These are phyloP conservation scores for Peromyscus maniculatus DNA, from an alignment of 2,113 vertebrate species.

Conservation along the genomic window DNA sequence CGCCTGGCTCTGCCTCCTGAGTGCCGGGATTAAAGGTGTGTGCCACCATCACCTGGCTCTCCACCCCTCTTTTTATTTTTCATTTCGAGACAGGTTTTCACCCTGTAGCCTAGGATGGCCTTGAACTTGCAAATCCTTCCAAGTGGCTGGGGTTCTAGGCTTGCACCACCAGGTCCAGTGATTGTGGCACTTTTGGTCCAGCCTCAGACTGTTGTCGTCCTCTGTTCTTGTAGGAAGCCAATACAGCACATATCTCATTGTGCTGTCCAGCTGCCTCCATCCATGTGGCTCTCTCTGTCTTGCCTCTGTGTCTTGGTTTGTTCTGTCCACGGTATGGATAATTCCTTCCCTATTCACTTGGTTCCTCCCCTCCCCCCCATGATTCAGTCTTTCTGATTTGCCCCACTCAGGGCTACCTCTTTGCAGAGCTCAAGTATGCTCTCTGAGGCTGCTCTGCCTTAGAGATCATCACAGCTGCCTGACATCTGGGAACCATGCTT, in stretches of 20 bases:
- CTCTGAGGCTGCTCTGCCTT: not conserved
- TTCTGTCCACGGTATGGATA: not conserved
- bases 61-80: not conserved
- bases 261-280: too few relatives aligned
- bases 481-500: too few relatives aligned
- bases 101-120: not conserved
- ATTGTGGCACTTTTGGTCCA: not conserved
- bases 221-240: not conserved
- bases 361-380: too few relatives aligned
- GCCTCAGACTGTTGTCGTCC: not conserved
- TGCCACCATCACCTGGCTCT: too few relatives aligned
- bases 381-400: not conserved
- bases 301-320: too few relatives aligned
- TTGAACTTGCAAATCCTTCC: not conserved
- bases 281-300: rapidly evolving
- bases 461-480: not conserved
- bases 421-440: not conserved
- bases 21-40: too few relatives aligned
- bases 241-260: too few relatives aligned
- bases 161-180: not conserved
- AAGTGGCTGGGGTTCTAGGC: not conserved
- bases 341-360: not conserved
- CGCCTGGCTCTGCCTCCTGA: too few relatives aligned
- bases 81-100: not conserved
- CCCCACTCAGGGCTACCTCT: not conserved